Evolutionary conservation across 2,888 invertebrate species (phyloP), one percentile per base, ranked within the genome.

Genomic region (Metacarcinus magister): DNA sequence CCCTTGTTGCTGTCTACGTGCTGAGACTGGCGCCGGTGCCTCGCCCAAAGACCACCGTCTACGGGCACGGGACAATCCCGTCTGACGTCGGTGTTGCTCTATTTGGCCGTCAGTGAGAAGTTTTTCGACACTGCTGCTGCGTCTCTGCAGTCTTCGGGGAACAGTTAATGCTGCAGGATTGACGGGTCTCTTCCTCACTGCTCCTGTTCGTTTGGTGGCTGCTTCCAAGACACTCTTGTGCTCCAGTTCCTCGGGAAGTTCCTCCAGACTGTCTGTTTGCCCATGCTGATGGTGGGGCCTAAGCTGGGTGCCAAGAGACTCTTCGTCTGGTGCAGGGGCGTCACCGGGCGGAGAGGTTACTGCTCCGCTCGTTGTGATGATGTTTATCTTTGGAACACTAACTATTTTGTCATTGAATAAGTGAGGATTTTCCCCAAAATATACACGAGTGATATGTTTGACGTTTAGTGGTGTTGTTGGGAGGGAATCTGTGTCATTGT

Each of bases 371-470:
- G 54, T 32, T 13, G 89, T 89, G 23, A 19, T 95, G n/a, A 54
- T 67, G 54, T 95, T 95, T 10, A 95, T 87, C 32, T 82, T 93
- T 16, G 94, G 93, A n/a, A 93, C 75, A 43, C 92, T 60, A 23
- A 96, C 96, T 28, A 96, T 96, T 89, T 96, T 96, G 67, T 96
- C 96, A 46, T 96, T 96, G 92, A 60, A 96, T 4, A 96, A 67
- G 75, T 94, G 93, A n/a, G 94, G 91, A 46, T 91, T 95, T 39
- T 95, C 95, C 28, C 96, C 96, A 87, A 97, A 97, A 89, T 96
- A 97, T 19, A 97, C 95, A 5, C 97, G 93, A 10, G 97, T 96
- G 60, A 97, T 97, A 75, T 96, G 96, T 60, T 96, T 97, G 16
- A 96, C 97, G 94, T 95, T 94, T 46, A 95, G 96, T 5, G 96